Base-by-base conservation (phyloP, 2,113 vertebrate genomes). In the Camelus bactrianus region DNA sequence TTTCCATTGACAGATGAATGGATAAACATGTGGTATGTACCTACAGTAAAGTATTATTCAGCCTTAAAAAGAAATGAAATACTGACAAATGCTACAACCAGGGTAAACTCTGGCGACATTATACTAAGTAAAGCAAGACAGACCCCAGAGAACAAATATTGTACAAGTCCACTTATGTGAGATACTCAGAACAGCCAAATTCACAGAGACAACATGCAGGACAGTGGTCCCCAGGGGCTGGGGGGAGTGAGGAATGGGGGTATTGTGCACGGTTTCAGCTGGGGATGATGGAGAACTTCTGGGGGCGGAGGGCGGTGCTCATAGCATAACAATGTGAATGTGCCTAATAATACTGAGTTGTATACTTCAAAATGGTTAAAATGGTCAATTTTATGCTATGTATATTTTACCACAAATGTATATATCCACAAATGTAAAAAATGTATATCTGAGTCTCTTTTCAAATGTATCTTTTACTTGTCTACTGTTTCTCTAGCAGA, bases 1-100 rank as follows among this genome's bases (percentile, higher is more conserved):
- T 28, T 50, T 15, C 35, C 58, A 35, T 9, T 11, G 5, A 56
- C 10, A 75, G 67, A 24, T 56, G 11, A 50, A 84, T 28, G 32
- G 20, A 60, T 86, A 52, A 26, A 75, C 10, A 38, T 32, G 13
- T 42, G 67, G 20, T 79, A 15, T 62, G 30, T 7, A 17, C 22
- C 4, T 30, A 26, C 0, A 32, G 19, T 4, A 42, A 24, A 70
- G 54, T 60, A 46, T 32, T 60, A 67, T 42, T 42, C 35, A 73
- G 54, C 56, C 76, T 96, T 73, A 28, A 73, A 81, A 72, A 91
- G 8, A 22, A 93, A 80, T 38, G 65, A 64, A 46, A 48, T 64
- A 48, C 35, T 56, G 28, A 28, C 14, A 9, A 19, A 58, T 5
- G 16, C 15, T 60, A 35, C 58, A 46, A 28, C 16, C 5, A 14